Evolutionary conservation across 2,888 invertebrate species (phyloP).

Genomic region (Brachyopa scutellaris): DNA sequence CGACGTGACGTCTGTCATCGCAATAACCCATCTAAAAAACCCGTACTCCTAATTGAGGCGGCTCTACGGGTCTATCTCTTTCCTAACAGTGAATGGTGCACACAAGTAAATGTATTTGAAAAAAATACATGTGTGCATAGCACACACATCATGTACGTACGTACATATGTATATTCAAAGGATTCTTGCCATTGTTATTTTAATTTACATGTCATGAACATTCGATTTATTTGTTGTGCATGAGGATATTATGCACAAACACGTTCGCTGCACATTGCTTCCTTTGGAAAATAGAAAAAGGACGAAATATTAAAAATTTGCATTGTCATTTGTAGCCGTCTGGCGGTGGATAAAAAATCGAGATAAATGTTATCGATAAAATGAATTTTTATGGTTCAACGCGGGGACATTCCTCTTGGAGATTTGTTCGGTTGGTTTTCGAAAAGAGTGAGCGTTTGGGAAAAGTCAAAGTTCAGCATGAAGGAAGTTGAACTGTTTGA

Average conservation of each 20-base stretch:
- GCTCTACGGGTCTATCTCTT: background rate
- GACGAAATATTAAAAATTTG: slow-evolving; percentile 13
- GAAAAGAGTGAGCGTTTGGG: background rate
- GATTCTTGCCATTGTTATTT: slow-evolving; percentile 65
- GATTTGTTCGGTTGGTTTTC: background rate
- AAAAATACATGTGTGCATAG: no score
- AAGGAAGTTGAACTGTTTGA: no score
- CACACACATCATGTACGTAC: no score
- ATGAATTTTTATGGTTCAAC: slow-evolving; percentile 26
- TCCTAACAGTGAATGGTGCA: no score
- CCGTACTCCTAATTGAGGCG: background rate
- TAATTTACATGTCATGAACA: slow-evolving; percentile 70
- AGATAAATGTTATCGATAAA: slow-evolving; percentile 39
- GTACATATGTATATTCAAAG: slow-evolving; percentile 62
- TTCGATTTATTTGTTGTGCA: slow-evolving; percentile 49
- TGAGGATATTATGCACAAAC: slow-evolving; percentile 55
- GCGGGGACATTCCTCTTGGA: slow-evolving; percentile 14
- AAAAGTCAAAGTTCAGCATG: no score
- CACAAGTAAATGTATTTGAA: no score
- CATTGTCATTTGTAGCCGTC: slow-evolving; percentile 42
- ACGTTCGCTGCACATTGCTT: slow-evolving; percentile 32
- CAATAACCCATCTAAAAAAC: background rate
- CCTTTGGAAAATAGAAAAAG: background rate
- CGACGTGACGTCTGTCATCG: background rate
- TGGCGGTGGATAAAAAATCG: slow-evolving; percentile 8